A percentile compares a stretch with the other conserved stretches of the same genome.
Conservation (phyloP, 2,113 vertebrate species). For the Mohoua ochrocephala region DNA sequence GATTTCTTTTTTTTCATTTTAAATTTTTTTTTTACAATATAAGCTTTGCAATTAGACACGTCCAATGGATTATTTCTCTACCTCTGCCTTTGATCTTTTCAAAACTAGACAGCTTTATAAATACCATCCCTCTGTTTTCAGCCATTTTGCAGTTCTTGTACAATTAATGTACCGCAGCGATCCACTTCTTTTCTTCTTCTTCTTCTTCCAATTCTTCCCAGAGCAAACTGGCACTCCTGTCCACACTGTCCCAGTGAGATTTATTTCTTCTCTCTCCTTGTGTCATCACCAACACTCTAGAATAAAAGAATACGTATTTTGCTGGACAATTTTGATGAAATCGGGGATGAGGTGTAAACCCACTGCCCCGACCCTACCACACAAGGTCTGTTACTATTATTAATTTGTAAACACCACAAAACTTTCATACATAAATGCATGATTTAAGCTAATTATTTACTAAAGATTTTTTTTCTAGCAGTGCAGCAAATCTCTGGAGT, state of each 20-base stretch:
- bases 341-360: neutral
- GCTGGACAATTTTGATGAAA: neutral
- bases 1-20: neutral
- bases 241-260: neutral
- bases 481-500: slow-evolving; percentile 13
- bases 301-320: neutral
- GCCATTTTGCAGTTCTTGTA: slow-evolving; percentile 44
- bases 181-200: neutral
- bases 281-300: neutral
- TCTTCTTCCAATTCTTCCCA: neutral
- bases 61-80: neutral
- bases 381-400: neutral
- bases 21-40: neutral
- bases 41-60: neutral
- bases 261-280: neutral
- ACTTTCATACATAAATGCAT: neutral
- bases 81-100: slow-evolving; percentile 11
- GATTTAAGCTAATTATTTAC: neutral
- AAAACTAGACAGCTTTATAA: neutral
- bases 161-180: neutral
- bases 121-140: neutral
- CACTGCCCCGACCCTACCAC: rapidly evolving
- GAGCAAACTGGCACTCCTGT: neutral
- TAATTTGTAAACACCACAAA: neutral
- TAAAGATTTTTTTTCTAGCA: neutral